Conservation (phyloP, 2,113 vertebrate genomes). For the Ciconia boyciana region DNA sequence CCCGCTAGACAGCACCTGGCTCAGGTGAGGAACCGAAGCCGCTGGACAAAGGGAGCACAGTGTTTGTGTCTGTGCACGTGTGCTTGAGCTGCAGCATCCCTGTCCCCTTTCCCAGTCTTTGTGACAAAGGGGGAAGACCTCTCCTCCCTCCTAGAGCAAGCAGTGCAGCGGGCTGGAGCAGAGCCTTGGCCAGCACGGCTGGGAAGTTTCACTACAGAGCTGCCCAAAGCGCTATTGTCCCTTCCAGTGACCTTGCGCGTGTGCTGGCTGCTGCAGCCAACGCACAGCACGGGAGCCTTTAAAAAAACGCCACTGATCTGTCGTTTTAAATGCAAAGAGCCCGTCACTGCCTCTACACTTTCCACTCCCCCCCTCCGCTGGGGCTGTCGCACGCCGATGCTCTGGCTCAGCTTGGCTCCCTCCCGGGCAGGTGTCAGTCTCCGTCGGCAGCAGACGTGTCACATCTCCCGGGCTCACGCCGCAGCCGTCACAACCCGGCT, state of each 20-base stretch:
- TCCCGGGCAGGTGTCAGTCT: neutral
- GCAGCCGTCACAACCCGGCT: neutral
- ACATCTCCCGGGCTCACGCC: neutral
- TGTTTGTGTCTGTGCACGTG: rapidly evolving
- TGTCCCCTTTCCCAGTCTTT: neutral
- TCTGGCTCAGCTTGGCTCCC: neutral
- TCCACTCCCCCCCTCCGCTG: rapidly evolving
- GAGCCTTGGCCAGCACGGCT: neutral
- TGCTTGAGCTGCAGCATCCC: neutral
- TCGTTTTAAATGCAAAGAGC: rapidly evolving
- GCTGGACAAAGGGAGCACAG: neutral
- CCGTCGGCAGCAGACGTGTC: neutral
- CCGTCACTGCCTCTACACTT: rapidly evolving
- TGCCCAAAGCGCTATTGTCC: slow-evolving; percentile 43
- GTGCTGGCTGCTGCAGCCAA: slow-evolving; percentile 26
- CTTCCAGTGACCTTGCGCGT: slow-evolving; percentile 43
- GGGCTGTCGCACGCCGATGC: neutral
- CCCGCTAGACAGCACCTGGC: neutral
- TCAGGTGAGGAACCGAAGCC: neutral
- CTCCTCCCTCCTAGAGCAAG: neutral
- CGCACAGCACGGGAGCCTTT: neutral
- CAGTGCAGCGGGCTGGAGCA: neutral
- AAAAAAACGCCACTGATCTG: rapidly evolving
- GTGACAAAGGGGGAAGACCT: neutral
- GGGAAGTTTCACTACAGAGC: neutral